phyloP scores from a whole-genome alignment of 2,888 invertebrate species.

The Troides oblongomaculatus region DNA sequence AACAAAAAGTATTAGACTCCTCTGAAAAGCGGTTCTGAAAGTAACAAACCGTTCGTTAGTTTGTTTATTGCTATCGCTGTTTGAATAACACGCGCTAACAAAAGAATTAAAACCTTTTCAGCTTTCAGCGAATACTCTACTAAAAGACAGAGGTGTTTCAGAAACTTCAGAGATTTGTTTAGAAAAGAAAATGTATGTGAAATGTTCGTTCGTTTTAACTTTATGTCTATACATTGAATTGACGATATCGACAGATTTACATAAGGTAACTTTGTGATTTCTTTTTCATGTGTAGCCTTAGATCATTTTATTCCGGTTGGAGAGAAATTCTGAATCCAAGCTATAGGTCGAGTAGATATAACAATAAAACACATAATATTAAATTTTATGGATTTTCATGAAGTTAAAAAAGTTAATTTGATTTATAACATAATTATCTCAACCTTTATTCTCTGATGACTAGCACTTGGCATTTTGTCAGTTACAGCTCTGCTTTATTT shows the following conservation, averaged over 20 bases:
- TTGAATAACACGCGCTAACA: conserved; percentile 16
- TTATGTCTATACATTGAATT: conserved; percentile 4
- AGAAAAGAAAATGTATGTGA: conserved; percentile 7
- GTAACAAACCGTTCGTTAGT: conserved; percentile 5
- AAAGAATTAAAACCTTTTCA: conserved; percentile 5
- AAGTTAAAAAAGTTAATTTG: no score
- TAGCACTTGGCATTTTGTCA: no score
- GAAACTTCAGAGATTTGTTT: not conserved
- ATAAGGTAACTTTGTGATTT: conserved; percentile 8
- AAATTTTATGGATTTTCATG: no score
- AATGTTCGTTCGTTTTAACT: not conserved
- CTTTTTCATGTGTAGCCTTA: not conserved
- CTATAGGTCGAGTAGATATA: no score
- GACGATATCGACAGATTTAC: conserved; percentile 11
- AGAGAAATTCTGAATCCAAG: no score
- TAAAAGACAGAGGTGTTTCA: not conserved
- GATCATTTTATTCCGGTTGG: not conserved
- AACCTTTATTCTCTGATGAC: no score
- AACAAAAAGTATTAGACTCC: not conserved
- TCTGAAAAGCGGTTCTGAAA: not conserved
- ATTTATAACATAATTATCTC: no score
- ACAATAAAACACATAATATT: no score
- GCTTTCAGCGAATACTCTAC: not conserved
- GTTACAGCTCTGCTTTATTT: no score
- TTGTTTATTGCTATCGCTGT: conserved; percentile 9